phyloP scores from a whole-genome alignment of 2,888 invertebrate genomes.

The Sipha maydis region DNA sequence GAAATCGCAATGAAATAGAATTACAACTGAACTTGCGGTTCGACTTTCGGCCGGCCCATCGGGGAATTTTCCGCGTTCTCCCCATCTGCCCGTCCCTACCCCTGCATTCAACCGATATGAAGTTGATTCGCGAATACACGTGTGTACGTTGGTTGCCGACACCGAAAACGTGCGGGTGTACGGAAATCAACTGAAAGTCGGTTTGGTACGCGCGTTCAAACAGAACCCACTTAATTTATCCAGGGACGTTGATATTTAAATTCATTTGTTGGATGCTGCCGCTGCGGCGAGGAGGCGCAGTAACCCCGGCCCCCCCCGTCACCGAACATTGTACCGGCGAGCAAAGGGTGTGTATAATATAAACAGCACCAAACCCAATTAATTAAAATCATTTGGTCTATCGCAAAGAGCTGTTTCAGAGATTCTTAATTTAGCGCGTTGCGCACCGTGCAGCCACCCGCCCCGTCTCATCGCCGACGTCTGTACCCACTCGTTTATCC shows the following conservation, averaged over 20 bases:
- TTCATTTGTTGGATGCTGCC: conserved; percentile 28
- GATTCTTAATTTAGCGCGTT: conserved; percentile 47
- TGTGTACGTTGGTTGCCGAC: too few species aligned
- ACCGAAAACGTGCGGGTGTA: too few species aligned
- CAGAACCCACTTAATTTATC: conserved; percentile 28
- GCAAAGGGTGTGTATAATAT: conserved; percentile 16
- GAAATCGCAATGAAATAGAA: too few species aligned
- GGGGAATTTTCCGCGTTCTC: too few species aligned
- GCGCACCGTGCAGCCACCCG: background rate
- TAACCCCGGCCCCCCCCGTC: background rate
- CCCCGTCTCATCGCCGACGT: background rate
- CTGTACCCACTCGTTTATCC: background rate
- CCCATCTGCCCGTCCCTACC: too few species aligned
- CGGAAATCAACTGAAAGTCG: background rate
- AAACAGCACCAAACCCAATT: conserved; percentile 58
- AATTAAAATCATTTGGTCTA: conserved; percentile 58
- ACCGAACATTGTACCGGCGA: background rate
- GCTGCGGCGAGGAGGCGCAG: background rate
- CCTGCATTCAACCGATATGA: too few species aligned
- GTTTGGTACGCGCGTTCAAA: background rate
- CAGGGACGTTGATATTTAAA: conserved; percentile 30
- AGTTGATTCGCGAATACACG: too few species aligned
- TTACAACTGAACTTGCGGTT: too few species aligned
- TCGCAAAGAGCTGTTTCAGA: conserved; percentile 47
- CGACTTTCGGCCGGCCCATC: too few species aligned